Conservation (phyloP, 2,888 invertebrate genomes). For the Nomada hirtipes region DNA sequence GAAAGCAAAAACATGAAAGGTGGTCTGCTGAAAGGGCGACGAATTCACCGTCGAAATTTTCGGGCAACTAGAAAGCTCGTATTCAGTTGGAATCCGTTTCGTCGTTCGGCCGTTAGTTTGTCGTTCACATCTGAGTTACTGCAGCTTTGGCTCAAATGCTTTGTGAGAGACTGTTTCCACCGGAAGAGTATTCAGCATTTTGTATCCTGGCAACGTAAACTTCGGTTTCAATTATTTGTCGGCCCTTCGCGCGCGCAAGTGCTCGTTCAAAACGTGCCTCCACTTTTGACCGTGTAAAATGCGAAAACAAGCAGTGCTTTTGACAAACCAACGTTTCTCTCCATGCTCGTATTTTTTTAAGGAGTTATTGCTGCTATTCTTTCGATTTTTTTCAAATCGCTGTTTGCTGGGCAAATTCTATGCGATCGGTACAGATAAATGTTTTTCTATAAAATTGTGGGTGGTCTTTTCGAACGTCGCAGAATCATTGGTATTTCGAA, state of each 20-base stretch:
- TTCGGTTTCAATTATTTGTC: constrained; percentile 39
- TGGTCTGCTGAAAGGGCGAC: constrained; percentile 5
- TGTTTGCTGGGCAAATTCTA: not conserved
- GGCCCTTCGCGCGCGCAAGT: constrained; percentile 43
- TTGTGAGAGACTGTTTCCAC: constrained; percentile 42
- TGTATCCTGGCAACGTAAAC: constrained; percentile 39
- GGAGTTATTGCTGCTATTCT: constrained; percentile 17
- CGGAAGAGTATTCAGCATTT: constrained; percentile 42
- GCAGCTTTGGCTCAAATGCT: constrained; percentile 16
- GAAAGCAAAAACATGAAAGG: not conserved
- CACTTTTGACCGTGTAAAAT: constrained; percentile 30
- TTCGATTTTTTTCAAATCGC: not conserved
- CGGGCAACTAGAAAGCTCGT: constrained; percentile 24
- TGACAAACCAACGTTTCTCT: constrained; percentile 1
- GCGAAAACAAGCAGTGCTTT: constrained; percentile 16
- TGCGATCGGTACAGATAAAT: not conserved
- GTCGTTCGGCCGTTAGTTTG: constrained; percentile 26
- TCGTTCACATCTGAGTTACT: constrained; percentile 18
- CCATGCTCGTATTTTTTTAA: not conserved
- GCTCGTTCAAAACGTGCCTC: constrained; percentile 36
- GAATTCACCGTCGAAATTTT: constrained; percentile 8
- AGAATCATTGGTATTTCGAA: no score
- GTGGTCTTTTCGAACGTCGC: no score
- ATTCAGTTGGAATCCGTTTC: constrained; percentile 40
- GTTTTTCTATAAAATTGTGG: not conserved